Conservation (phyloP, 2,888 invertebrate genomes). For the Temnothorax unifasciatus region DNA sequence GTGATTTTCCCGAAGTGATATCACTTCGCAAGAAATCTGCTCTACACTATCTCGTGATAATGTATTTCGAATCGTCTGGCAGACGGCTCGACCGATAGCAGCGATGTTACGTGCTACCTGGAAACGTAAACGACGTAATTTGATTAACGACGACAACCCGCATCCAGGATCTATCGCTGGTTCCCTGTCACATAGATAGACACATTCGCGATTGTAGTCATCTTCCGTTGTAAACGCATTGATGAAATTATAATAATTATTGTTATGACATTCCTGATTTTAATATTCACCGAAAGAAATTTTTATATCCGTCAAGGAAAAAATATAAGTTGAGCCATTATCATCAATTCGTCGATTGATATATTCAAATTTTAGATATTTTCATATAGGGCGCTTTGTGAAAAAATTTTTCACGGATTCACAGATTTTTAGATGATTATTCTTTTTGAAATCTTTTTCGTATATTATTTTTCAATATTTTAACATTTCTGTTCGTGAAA, state of each 20-base stretch:
- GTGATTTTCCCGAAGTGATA: constrained; percentile 41
- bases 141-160: constrained; percentile 57
- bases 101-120: constrained; percentile 49
- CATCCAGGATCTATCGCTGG: constrained; percentile 46
- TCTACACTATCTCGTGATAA: constrained; percentile 46
- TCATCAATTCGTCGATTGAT: not conserved
- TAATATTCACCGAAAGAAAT: not conserved
- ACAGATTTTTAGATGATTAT: not conserved
- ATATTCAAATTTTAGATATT: constrained; percentile 1
- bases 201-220: constrained; percentile 18
- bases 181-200: constrained; percentile 42
- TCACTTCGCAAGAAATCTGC: constrained; percentile 42
- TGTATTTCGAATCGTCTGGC: constrained; percentile 54
- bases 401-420: not conserved
- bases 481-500: not conserved
- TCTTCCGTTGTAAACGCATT: not conserved
- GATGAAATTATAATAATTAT: constrained; percentile 5
- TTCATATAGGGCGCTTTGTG: not conserved
- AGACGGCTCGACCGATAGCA: constrained; percentile 45
- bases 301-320: not conserved
- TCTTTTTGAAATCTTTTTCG: not conserved
- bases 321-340: not conserved
- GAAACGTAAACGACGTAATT: constrained; percentile 57
- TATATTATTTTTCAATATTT: not conserved
- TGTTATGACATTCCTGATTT: not conserved